phyloP scores from a whole-genome alignment of 2,113 vertebrate genomes.

The Typhlomys cinereus region DNA sequence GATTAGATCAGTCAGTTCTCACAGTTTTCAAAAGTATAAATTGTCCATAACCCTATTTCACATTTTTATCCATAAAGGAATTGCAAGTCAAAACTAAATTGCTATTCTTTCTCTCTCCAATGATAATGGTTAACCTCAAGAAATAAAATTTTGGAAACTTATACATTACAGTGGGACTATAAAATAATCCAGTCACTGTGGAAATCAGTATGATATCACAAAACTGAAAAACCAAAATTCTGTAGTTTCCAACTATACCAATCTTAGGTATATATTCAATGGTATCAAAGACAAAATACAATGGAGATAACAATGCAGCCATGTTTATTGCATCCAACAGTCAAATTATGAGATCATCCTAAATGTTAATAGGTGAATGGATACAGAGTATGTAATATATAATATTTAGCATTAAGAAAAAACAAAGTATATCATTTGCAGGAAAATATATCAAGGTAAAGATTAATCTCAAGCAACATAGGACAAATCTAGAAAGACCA shows the following conservation, averaged over 20 bases:
- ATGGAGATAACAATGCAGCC: neutral
- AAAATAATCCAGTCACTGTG: neutral
- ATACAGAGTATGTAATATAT: neutral
- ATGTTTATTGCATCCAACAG: neutral
- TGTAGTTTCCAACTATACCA: neutral
- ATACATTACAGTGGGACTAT: neutral
- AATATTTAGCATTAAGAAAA: neutral
- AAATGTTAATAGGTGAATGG: neutral
- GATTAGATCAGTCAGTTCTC: neutral
- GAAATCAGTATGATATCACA: neutral
- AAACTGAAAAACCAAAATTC: neutral
- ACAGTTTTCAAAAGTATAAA: neutral
- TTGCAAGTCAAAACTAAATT: neutral
- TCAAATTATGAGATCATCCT: neutral
- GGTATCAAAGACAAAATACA: neutral
- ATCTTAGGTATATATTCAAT: neutral
- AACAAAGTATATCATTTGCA: neutral
- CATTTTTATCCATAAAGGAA: neutral
- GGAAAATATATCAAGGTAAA: neutral
- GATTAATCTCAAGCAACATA: neutral
- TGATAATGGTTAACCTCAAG: neutral
- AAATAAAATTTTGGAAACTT: neutral
- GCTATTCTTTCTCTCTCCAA: neutral
- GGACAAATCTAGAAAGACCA: neutral
- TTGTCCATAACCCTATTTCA: neutral